A percentile compares a stretch with the other conserved stretches of the same genome.
Conservation (phyloP, 1,140 invertebrate genomes). For the Tetramorium parvispinum region DNA sequence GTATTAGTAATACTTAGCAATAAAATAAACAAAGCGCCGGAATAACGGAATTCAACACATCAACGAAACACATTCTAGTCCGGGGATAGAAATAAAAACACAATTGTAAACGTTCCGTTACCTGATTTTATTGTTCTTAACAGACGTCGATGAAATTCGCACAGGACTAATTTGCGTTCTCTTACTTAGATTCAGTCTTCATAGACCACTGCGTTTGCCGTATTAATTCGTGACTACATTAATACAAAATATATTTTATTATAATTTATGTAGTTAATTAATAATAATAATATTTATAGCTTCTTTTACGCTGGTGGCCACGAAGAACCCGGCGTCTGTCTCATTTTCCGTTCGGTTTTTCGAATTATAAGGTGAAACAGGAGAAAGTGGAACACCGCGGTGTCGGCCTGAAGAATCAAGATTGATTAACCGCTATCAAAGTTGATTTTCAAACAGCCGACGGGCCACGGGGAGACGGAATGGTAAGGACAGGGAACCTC, state of each 20-base stretch:
- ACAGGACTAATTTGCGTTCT: constrained; percentile 63
- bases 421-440: constrained; percentile 82
- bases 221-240: constrained; percentile 77
- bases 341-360: constrained; percentile 31
- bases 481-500: neutral
- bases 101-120: constrained; percentile 69
- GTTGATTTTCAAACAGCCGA: constrained; percentile 73
- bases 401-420: constrained; percentile 72
- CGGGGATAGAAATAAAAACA: constrained; percentile 71
- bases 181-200: constrained; percentile 68
- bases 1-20: constrained; percentile 6
- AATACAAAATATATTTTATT: constrained; percentile 80
- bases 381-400: neutral
- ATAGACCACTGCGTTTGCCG: constrained; percentile 75
- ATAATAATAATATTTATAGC: constrained; percentile 73
- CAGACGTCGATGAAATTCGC: constrained; percentile 76
- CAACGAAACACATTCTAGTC: constrained; percentile 29
- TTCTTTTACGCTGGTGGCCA: constrained; percentile 53
- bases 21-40: neutral
- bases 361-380: neutral
- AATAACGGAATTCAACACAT: neutral
- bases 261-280: constrained; percentile 73
- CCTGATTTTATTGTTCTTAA: constrained; percentile 71
- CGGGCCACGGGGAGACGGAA: constrained; percentile 3
- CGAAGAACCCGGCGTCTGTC: constrained; percentile 24